Percentiles rank a stretch among this genome's conserved stretches.
These are phyloP conservation scores for Agrochola lota DNA, from an alignment of 2,888 invertebrate species.

Conservation along the genomic window DNA sequence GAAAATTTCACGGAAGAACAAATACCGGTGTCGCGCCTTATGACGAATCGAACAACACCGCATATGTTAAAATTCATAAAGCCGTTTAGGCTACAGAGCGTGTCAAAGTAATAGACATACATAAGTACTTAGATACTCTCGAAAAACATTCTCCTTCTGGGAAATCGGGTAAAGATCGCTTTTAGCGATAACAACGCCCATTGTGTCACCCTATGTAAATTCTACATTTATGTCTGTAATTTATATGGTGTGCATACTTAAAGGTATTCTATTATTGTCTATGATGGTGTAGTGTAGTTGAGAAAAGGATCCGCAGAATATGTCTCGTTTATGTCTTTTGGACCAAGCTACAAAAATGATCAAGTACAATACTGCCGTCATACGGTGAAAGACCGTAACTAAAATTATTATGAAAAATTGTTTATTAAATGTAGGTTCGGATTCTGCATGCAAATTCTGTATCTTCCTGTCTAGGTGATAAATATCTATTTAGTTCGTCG, in stretches of 20 bases:
- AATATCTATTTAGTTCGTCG: neutral
- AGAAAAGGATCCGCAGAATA: neutral
- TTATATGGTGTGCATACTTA: no score
- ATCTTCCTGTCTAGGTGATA: neutral
- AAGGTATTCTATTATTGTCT: no score
- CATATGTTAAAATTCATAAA: no score
- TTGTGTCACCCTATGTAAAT: no score
- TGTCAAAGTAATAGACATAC: no score
- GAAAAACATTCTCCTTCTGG: no score
- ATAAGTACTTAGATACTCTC: no score
- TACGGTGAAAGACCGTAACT: neutral
- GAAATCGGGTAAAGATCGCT: neutral
- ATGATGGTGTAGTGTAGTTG: neutral
- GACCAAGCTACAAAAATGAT: neutral
- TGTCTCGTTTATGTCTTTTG: neutral
- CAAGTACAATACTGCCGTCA: neutral
- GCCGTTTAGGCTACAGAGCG: no score
- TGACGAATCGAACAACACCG: no score
- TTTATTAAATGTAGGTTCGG: neutral
- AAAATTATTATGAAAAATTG: neutral
- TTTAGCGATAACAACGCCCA: neutral
- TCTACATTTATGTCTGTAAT: no score
- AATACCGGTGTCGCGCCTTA: no score
- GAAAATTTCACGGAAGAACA: no score
- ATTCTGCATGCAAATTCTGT: neutral